Evolutionary conservation across 2,113 vertebrate species (phyloP).

Genomic region (Protobothrops mucrosquamatus): DNA sequence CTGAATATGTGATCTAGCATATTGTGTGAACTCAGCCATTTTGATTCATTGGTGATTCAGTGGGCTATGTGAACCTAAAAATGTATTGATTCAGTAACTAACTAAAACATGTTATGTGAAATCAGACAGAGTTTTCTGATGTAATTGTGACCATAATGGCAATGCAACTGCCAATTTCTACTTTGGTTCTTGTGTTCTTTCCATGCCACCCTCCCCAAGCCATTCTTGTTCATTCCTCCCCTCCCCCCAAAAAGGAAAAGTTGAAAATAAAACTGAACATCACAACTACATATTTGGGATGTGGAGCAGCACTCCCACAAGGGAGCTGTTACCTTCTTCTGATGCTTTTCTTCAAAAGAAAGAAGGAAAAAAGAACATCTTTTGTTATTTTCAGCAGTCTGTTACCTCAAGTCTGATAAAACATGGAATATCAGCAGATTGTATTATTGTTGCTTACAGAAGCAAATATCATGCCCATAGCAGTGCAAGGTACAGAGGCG

Average conservation of each 20-base stretch:
- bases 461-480: slow-evolving; percentile 24
- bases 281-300: slow-evolving; percentile 32
- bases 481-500: slow-evolving; percentile 19
- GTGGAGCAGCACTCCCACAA: slow-evolving; percentile 19
- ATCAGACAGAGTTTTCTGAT: background rate
- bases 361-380: background rate
- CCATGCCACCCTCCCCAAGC: background rate
- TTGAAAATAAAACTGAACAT: slow-evolving; percentile 39
- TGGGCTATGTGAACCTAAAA: background rate
- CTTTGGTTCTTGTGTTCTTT: background rate
- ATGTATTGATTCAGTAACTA: background rate
- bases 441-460: slow-evolving; percentile 23
- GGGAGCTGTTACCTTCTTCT: slow-evolving; percentile 12
- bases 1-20: background rate
- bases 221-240: background rate
- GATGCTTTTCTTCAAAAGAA: slow-evolving; percentile 11
- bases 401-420: slow-evolving; percentile 36
- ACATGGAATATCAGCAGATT: slow-evolving; percentile 21
- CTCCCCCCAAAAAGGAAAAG: slow-evolving; percentile 12
- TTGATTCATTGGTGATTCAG: background rate
- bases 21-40: background rate
- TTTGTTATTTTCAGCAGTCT: slow-evolving; percentile 20
- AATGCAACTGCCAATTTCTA: background rate
- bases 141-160: background rate
- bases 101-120: background rate